Evolutionary conservation across 2,888 invertebrate species (phyloP).

Genomic region (Morinoia aosen): DNA sequence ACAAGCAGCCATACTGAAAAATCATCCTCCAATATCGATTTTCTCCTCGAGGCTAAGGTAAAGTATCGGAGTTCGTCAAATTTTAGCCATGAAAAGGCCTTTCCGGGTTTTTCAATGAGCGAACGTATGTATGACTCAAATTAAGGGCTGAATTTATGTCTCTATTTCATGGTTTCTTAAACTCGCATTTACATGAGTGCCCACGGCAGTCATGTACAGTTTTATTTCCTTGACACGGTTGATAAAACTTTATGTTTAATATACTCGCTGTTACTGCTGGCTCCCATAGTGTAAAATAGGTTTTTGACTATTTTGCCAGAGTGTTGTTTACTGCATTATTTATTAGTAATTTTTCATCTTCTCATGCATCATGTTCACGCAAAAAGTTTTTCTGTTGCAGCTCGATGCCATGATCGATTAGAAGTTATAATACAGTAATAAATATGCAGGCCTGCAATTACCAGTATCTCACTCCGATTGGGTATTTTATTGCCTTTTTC

Average conservation of each 20-base stretch:
- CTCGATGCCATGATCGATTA: not conserved
- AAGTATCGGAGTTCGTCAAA: not conserved
- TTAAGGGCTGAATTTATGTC: not conserved
- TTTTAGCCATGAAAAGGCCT: too few relatives aligned
- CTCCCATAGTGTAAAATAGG: not conserved
- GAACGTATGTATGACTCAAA: not conserved
- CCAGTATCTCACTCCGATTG: not conserved
- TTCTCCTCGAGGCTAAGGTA: conserved; percentile 31
- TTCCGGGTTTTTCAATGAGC: not conserved
- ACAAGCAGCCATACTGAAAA: not conserved
- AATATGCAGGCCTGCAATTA: not conserved
- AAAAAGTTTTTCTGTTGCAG: not conserved
- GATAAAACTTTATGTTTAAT: too few relatives aligned
- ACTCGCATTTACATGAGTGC: not conserved
- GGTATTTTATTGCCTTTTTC: not conserved
- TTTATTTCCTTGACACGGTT: not conserved
- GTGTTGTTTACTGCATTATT: not conserved
- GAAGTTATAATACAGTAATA: not conserved
- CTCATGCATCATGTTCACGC: not conserved
- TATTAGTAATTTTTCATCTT: not conserved
- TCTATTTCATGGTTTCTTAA: not conserved
- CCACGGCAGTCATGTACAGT: not conserved
- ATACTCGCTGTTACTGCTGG: not conserved
- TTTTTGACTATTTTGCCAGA: not conserved
- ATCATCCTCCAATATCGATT: not conserved